phyloP scores from a whole-genome alignment of 2,888 invertebrate species.

The Microplitis manilae region DNA sequence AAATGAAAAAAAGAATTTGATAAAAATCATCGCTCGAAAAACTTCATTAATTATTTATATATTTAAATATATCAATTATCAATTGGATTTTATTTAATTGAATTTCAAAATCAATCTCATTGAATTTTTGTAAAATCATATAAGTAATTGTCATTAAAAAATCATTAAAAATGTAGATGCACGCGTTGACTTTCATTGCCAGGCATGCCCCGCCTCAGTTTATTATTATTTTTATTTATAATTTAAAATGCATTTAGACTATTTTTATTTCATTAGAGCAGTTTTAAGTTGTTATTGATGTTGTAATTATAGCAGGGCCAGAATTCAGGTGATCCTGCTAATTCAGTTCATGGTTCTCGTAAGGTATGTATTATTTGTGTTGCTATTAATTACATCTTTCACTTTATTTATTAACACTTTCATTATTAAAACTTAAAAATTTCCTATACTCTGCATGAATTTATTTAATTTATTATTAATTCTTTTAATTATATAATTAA shows the following conservation, averaged over 20 bases:
- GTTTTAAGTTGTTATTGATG: slow-evolving; percentile 69
- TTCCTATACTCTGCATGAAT: background rate
- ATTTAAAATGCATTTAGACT: slow-evolving; percentile 60
- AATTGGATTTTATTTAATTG: background rate
- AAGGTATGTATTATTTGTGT: slow-evolving; percentile 64
- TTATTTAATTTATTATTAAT: background rate
- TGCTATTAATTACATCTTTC: slow-evolving; percentile 23
- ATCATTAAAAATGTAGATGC: slow-evolving; percentile 23
- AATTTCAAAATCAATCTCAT: background rate
- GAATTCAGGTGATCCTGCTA: slow-evolving; percentile 66
- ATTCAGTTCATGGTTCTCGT: slow-evolving; percentile 65
- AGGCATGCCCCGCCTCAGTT: slow-evolving; percentile 58
- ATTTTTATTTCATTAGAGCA: slow-evolving; percentile 55
- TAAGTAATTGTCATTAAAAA: background rate
- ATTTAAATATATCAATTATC: background rate
- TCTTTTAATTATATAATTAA: background rate
- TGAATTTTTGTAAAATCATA: background rate
- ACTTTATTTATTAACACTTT: slow-evolving; percentile 14
- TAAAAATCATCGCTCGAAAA: too few relatives aligned
- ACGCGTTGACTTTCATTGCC: slow-evolving; percentile 56
- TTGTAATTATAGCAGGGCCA: slow-evolving; percentile 70
- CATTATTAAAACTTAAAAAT: background rate
- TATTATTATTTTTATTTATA: slow-evolving; percentile 33
- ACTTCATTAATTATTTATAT: too few relatives aligned
- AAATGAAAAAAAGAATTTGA: background rate